phyloP scores from a whole-genome alignment of 2,113 vertebrate species.

The Lethenteron reissneri region DNA sequence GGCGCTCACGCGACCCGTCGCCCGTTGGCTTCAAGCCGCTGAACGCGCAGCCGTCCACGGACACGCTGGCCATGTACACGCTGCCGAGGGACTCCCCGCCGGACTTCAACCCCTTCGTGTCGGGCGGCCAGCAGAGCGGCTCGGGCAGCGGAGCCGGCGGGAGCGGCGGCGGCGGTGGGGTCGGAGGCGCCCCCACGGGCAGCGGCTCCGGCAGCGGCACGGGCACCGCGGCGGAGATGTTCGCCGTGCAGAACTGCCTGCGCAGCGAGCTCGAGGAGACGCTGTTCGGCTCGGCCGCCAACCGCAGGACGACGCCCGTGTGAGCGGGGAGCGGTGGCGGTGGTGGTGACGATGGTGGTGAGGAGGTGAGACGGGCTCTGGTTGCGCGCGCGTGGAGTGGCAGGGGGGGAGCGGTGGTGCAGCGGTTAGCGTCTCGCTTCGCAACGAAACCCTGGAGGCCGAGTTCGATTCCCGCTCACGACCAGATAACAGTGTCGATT shows the following conservation, averaged over 20 bases:
- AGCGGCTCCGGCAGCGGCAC: constrained; percentile 37
- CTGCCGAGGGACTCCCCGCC: constrained; percentile 31
- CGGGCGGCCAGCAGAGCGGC: constrained; percentile 14
- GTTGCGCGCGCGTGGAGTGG: too few species aligned
- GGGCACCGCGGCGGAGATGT: constrained; percentile 16
- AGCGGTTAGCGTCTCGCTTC: too few species aligned
- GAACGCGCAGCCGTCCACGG: constrained; percentile 44
- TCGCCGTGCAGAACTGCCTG: constrained; percentile 9
- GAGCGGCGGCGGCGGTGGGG: constrained; percentile 10
- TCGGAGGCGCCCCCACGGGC: constrained; percentile 30
- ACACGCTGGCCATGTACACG: constrained; percentile 62
- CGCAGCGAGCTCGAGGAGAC: constrained; percentile 39
- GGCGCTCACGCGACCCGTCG: constrained; percentile 43
- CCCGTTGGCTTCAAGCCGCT: constrained; percentile 38
- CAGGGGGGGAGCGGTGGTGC: too few species aligned
- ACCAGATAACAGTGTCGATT: too few species aligned
- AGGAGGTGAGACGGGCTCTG: not conserved
- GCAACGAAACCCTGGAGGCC: too few species aligned
- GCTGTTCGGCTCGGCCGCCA: constrained; percentile 53
- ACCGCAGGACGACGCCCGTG: constrained; percentile 65
- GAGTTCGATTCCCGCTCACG: too few species aligned
- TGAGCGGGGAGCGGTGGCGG: constrained; percentile 14
- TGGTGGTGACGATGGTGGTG: constrained; percentile 5
- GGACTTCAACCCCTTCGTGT: constrained; percentile 21
- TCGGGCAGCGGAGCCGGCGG: constrained; percentile 5